Evolutionary conservation across 2,888 invertebrate genomes (phyloP).

Genomic region (Drosophila atroscutellata): DNA sequence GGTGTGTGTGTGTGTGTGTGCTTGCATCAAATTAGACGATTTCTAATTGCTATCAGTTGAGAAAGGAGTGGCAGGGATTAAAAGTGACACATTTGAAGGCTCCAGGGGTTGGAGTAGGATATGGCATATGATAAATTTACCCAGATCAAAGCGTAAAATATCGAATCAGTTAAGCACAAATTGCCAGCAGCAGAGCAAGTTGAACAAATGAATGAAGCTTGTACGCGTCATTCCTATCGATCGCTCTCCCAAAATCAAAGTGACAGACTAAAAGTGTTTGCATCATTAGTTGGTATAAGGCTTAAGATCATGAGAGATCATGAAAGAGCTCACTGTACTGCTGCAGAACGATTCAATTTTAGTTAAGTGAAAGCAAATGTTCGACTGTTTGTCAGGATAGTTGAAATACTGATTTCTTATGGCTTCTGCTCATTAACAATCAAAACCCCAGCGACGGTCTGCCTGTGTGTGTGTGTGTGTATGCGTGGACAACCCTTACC

Average conservation of each 20-base stretch:
- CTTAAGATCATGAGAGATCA: background rate
- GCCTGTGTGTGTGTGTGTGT: conserved; percentile 1
- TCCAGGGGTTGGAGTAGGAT: conserved; percentile 2
- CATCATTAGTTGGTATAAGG: background rate
- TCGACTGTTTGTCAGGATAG: background rate
- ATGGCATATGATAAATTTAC: conserved; percentile 25
- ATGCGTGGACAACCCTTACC: conserved; percentile 52
- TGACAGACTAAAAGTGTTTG: background rate
- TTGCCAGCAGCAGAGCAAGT: background rate
- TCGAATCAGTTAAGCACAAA: background rate
- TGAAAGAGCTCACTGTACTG: background rate
- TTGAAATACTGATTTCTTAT: conserved; percentile 24
- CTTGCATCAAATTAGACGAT: conserved; percentile 70
- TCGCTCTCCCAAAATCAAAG: background rate
- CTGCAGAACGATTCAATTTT: background rate
- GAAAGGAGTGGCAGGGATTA: conserved; percentile 35
- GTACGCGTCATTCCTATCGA: background rate
- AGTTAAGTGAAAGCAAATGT: background rate
- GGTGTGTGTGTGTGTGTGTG: conserved; percentile 33
- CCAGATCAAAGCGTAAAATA: conserved; percentile 29
- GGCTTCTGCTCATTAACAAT: conserved; percentile 53
- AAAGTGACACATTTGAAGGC: conserved; percentile 33
- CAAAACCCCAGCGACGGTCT: conserved; percentile 15
- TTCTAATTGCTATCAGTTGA: conserved; percentile 70
- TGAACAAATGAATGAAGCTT: background rate